Percentiles rank a stretch among this genome's conserved stretches.
Evolutionary conservation across 2,113 vertebrate genomes (phyloP).

Genomic region (Cranoglanis bouderius): DNA sequence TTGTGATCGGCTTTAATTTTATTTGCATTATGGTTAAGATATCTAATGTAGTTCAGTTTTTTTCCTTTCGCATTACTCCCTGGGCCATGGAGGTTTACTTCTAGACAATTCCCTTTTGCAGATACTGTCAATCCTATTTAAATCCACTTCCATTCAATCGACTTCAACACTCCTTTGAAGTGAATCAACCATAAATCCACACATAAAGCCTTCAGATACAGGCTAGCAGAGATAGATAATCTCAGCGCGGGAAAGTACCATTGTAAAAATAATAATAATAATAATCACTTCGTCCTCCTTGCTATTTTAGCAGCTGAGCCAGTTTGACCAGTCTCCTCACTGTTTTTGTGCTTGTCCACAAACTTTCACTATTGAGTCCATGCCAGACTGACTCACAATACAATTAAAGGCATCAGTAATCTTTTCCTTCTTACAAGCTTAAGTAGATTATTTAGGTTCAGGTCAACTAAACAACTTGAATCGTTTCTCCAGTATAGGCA

Average conservation of each 20-base stretch:
- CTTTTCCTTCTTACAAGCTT: not conserved
- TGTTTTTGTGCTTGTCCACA: not conserved
- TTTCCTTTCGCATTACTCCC: not conserved
- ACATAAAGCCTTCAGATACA: not conserved
- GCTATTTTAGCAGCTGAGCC: not conserved
- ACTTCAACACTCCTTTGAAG: not conserved
- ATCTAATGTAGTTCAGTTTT: not conserved
- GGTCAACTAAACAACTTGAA: not conserved
- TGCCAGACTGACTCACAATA: not conserved
- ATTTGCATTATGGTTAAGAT: not conserved
- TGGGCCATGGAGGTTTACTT: not conserved
- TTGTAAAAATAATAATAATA: not conserved
- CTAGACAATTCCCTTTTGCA: not conserved
- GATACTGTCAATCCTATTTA: not conserved
- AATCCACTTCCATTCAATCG: constrained; percentile 8
- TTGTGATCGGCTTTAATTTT: not conserved
- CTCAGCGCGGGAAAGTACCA: not conserved
- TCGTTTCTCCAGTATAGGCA: not conserved
- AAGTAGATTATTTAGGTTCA: not conserved
- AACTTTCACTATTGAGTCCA: not conserved
- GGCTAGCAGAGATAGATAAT: not conserved
- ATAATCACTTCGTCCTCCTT: not conserved
- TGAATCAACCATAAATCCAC: not conserved
- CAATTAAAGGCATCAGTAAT: not conserved
- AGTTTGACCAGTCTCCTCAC: not conserved